phyloP scores from a whole-genome alignment of 2,797 vertebrate species.

The Galaxias olidus region DNA sequence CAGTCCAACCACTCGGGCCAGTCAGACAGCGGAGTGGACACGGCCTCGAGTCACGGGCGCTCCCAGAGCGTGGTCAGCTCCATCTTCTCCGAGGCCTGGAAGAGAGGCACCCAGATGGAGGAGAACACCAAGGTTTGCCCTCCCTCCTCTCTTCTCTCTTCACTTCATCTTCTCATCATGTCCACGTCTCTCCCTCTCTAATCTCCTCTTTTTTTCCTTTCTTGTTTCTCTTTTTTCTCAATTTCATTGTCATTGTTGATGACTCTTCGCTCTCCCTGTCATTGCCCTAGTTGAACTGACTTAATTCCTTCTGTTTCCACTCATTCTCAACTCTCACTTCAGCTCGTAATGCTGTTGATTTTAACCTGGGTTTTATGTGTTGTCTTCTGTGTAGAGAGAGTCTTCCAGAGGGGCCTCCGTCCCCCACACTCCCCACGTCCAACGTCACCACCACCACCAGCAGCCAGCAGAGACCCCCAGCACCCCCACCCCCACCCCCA shows the following conservation, averaged over 20 bases:
- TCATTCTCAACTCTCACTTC: neutral
- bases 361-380: neutral
- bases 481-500: neutral
- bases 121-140: constrained; percentile 87
- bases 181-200: neutral
- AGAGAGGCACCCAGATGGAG: constrained; percentile 95
- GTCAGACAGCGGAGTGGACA: constrained; percentile 92
- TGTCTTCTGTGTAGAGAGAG: constrained; percentile 49
- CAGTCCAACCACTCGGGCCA: constrained; percentile 97
- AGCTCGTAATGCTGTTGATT: neutral
- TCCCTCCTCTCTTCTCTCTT: neutral
- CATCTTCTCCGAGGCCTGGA: constrained; percentile 98
- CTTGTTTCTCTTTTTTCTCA: neutral
- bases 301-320: neutral
- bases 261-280: constrained; percentile 75
- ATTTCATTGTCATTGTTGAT: constrained; percentile 45
- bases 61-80: constrained; percentile 97
- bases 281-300: neutral
- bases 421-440: constrained; percentile 61
- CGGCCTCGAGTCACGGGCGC: constrained; percentile 85
- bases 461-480: neutral
- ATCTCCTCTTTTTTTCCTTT: neutral
- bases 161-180: neutral
- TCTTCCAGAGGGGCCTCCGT: constrained; percentile 61
- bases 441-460: neutral